Evolutionary conservation across 2,888 invertebrate species (phyloP), one percentile per base, ranked within the genome.

Genomic region (Callimorpha dominula): DNA sequence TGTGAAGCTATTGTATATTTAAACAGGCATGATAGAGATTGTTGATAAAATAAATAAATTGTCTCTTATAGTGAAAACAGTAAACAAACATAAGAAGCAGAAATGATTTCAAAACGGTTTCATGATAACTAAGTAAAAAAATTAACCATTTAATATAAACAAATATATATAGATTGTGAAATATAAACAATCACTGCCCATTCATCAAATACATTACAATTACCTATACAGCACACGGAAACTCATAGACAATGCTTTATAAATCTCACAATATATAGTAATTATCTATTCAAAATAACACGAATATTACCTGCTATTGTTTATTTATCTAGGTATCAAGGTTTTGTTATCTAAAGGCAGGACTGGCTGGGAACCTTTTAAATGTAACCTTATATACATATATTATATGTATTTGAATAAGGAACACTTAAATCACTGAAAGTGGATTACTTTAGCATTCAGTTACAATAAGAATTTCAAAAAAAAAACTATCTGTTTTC

Each of bases 241-340:
- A 65, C 31, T 57, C 42, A 68, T 43, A 43, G 42, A 68, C 67
- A 68, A 57, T 57, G 67, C 67, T 68, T 68, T 68, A 57, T 68
- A 68, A 54, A 68, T 68, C 67, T 42, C 64, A 64, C 64, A 40
- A 40, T 50, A 65, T 65, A 7, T 50, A 50, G 31, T 31, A 60
- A 60, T 50, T 50, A 8, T 65, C 50, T 65, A 65, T 50, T 65
- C 31, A 65, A 31, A 50, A 31, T 65, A 49, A 49, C 31, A 49
- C 43, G 43, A 57, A 57, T 50, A 65, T 50, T 65, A 31, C 31
- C 20, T 31, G 20, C 20, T 62, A 31, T 50, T 65, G 17, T 50
- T 50, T 50, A 17, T 31, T n/a, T n/a, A n/a, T n/a, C n/a, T n/a
- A n/a, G n/a, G n/a, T n/a, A n/a, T n/a, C n/a, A n/a, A n/a, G n/a